phyloP scores from a whole-genome alignment of 2,797 vertebrate genomes.

The Cirrhinus mrigala region DNA sequence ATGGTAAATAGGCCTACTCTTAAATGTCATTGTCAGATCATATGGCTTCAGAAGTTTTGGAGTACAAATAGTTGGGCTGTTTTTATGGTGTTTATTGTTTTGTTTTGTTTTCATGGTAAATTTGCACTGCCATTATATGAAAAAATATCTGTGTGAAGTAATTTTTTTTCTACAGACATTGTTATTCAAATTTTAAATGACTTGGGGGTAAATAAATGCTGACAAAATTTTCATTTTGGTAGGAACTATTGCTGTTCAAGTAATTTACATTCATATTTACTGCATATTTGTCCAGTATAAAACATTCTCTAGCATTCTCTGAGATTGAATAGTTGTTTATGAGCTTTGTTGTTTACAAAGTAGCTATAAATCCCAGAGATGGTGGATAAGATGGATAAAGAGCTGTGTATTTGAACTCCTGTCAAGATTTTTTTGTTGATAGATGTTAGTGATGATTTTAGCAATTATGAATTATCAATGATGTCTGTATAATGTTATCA shows the following conservation, averaged over 20 bases:
- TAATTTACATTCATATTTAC: not conserved
- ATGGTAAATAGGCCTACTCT: not conserved
- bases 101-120: not conserved
- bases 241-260: not conserved
- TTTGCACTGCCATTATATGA: not conserved
- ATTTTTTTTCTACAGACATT: not conserved
- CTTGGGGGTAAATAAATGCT: not conserved
- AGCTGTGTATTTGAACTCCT: constrained; percentile 20
- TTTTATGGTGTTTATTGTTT: not conserved
- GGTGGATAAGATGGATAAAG: constrained; percentile 13
- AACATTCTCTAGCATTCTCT: not conserved
- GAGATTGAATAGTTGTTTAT: constrained; percentile 23
- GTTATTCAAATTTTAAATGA: not conserved
- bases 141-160: not conserved
- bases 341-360: constrained; percentile 20
- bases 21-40: not conserved
- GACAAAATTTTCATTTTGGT: not conserved
- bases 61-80: not conserved
- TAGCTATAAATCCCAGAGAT: constrained; percentile 29
- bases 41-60: not conserved
- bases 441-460: constrained; percentile 21
- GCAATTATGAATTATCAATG: constrained; percentile 34
- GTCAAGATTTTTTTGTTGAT: constrained; percentile 19
- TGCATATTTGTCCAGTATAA: constrained; percentile 30
- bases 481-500: not conserved